Percentiles rank a stretch among this genome's conserved stretches.
Conservation (phyloP, 92 coral and sea anemone species). For the Heteractis magnifica region DNA sequence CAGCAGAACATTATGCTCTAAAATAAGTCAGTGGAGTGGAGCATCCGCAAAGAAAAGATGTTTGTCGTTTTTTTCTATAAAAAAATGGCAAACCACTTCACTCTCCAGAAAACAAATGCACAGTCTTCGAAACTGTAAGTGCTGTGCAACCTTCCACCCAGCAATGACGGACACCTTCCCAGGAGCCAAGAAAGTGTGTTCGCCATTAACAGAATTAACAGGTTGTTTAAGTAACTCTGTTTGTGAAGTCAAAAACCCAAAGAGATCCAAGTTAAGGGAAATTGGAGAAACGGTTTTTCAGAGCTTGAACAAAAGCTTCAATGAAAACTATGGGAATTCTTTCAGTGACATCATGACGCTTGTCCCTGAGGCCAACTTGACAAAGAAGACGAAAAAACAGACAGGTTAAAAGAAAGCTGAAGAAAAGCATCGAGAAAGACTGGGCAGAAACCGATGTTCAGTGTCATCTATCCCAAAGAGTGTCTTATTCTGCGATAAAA, state of each 20-base stretch:
- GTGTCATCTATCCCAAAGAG: neutral
- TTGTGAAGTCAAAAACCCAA: neutral
- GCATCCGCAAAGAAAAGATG: neutral
- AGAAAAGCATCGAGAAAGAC: neutral
- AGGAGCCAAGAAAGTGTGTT: neutral
- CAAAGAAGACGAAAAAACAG: constrained; percentile 5
- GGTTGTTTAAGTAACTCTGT: neutral
- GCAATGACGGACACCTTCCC: neutral
- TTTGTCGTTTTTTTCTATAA: neutral
- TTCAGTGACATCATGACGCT: constrained; percentile 6
- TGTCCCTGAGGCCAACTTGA: constrained; percentile 1
- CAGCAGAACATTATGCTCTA: neutral
- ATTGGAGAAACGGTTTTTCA: neutral
- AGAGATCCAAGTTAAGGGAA: neutral
- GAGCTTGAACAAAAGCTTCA: neutral
- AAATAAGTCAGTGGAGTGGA: neutral
- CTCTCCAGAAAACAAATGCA: neutral
- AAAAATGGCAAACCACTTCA: neutral
- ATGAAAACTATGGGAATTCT: neutral
- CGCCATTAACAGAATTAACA: neutral
- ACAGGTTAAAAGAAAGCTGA: neutral
- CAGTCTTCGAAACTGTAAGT: neutral
- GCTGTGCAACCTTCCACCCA: neutral
- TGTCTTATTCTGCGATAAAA: neutral
- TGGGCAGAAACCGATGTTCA: constrained; percentile 4